Conservation (phyloP, 2,797 vertebrate species). For the Aldrovandia affinis region DNA sequence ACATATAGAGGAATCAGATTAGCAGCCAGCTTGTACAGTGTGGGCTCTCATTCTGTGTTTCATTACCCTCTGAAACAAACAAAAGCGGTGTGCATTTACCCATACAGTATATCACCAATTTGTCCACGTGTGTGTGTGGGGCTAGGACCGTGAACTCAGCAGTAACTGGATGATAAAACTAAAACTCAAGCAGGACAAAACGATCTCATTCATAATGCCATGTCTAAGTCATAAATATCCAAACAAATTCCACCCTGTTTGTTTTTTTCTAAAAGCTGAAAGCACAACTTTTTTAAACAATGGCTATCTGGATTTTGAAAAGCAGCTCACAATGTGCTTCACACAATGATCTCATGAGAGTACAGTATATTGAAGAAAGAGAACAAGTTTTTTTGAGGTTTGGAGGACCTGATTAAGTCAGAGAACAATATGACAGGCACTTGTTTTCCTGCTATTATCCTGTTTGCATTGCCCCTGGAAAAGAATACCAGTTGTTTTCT, state of each 20-base stretch:
- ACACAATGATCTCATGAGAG: background rate
- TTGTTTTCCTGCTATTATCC: slow-evolving; percentile 46
- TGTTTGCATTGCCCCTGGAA: slow-evolving; percentile 41
- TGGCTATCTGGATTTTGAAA: background rate
- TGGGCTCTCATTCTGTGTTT: slow-evolving; percentile 14
- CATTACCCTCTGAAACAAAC: slow-evolving; percentile 24
- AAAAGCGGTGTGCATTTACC: background rate
- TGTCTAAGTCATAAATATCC: background rate
- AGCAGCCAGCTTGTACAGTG: background rate
- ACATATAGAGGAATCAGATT: background rate
- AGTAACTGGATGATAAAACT: background rate
- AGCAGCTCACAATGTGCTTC: too few species aligned
- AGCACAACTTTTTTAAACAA: background rate
- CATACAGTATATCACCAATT: background rate
- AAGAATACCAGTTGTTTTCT: slow-evolving; percentile 61
- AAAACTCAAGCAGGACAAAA: background rate
- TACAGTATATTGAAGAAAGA: background rate
- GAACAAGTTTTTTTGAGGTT: slow-evolving; percentile 15
- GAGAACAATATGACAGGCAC: slow-evolving; percentile 40
- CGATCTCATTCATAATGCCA: background rate
- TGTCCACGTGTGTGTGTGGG: background rate
- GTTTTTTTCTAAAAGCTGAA: background rate
- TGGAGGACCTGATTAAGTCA: slow-evolving; percentile 10
- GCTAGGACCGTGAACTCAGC: background rate
- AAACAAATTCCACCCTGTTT: too few species aligned